phyloP scores from a whole-genome alignment of 2,797 vertebrate species.

The Eospalax fontanierii region DNA sequence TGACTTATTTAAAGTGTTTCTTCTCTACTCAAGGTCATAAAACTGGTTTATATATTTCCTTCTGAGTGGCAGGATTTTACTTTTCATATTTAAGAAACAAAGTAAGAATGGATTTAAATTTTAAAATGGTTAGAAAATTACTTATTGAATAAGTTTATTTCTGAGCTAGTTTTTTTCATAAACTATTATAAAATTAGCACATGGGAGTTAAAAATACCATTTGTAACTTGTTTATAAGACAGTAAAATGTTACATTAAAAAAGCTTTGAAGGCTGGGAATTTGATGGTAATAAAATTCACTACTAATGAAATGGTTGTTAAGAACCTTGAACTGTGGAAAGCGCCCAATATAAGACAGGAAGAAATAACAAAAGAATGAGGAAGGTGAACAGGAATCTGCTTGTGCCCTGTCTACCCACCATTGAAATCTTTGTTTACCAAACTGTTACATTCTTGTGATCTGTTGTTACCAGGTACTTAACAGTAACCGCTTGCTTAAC shows the following conservation, averaged over 20 bases:
- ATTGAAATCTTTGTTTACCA: no score
- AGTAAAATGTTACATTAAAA: neutral
- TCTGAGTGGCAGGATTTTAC: neutral
- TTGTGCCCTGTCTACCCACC: no score
- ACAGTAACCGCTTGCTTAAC: no score
- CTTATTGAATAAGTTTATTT: conserved; percentile 21
- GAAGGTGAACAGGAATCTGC: no score
- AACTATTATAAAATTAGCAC: neutral
- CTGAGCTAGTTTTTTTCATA: neutral
- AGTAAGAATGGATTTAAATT: neutral
- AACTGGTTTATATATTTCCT: neutral
- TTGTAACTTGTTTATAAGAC: neutral
- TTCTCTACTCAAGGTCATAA: neutral
- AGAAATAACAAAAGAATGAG: no score
- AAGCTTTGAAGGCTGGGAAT: no score
- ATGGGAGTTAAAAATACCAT: neutral
- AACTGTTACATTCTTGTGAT: no score
- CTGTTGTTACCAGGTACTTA: no score
- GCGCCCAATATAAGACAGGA: no score
- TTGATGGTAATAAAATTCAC: no score
- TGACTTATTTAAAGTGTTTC: neutral
- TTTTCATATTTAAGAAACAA: neutral
- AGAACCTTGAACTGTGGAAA: no score
- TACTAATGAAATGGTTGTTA: no score
- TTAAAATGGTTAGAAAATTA: neutral